phyloP scores from a whole-genome alignment of 2,113 vertebrate genomes.

The Malurus elegans region DNA sequence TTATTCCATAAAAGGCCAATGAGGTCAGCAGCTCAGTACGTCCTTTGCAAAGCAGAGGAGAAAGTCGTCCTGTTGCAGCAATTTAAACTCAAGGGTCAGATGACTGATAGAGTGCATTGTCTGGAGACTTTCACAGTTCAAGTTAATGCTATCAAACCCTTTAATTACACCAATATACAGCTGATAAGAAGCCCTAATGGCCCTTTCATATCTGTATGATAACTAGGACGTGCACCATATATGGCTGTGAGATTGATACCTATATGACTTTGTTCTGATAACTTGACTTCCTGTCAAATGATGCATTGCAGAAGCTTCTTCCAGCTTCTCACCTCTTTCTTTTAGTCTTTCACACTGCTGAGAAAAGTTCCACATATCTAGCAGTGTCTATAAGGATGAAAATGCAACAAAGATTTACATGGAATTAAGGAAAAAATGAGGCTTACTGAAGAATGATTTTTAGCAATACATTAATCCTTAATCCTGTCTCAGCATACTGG shows the following conservation, averaged over 20 bases:
- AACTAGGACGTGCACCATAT: slow-evolving; percentile 77
- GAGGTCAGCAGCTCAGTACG: background rate
- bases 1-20: background rate
- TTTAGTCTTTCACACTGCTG: background rate
- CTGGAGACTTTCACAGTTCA: slow-evolving; percentile 81
- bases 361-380: slow-evolving; percentile 1
- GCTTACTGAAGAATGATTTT: background rate
- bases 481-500: background rate
- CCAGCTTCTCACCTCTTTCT: slow-evolving; percentile 55
- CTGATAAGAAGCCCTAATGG: slow-evolving; percentile 93
- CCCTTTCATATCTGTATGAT: slow-evolving; percentile 86
- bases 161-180: slow-evolving; percentile 88
- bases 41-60: slow-evolving; percentile 45
- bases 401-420: background rate
- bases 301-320: slow-evolving; percentile 81
- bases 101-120: slow-evolving; percentile 87
- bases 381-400: background rate
- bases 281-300: slow-evolving; percentile 88
- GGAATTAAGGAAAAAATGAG: background rate
- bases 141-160: slow-evolving; percentile 83
- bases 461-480: background rate
- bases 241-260: slow-evolving; percentile 81
- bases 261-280: slow-evolving; percentile 87
- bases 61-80: slow-evolving; percentile 59
- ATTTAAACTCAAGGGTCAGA: slow-evolving; percentile 83